These are phyloP conservation scores for Nomada flava DNA, from an alignment of 2,888 invertebrate genomes.

Conservation along the genomic window DNA sequence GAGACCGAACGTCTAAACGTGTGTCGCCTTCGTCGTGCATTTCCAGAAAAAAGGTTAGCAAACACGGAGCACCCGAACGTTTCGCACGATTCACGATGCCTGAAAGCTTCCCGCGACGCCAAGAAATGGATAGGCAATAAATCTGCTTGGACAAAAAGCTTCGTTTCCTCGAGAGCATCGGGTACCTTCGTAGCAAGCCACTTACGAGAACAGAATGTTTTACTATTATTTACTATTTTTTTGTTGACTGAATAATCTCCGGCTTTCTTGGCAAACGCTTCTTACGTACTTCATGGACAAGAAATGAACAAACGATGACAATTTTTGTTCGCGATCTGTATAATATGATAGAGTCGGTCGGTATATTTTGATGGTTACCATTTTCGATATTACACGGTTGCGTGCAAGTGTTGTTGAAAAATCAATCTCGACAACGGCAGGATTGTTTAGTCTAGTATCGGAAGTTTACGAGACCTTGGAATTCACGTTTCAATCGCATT, in stretches of 20 bases:
- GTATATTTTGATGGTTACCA: not conserved
- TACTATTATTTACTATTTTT: not conserved
- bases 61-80: slow-evolving; percentile 9
- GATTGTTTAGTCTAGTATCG: not conserved
- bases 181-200: not conserved
- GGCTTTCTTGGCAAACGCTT: not conserved
- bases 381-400: not conserved
- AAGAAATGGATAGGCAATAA: not conserved
- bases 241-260: not conserved
- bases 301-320: not conserved
- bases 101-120: not conserved
- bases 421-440: not conserved
- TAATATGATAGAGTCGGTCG: not conserved
- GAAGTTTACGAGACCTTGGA: not conserved
- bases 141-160: not conserved
- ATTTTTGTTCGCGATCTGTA: not conserved
- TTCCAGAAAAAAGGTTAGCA: slow-evolving; percentile 46
- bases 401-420: not conserved
- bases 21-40: slow-evolving; percentile 62
- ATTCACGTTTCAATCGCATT: not conserved
- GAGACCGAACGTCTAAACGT: slow-evolving; percentile 61
- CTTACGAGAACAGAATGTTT: slow-evolving; percentile 10
- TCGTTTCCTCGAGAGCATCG: not conserved
- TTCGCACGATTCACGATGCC: slow-evolving; percentile 20
- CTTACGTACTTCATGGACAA: not conserved